These are phyloP conservation scores for Vidua macroura DNA, from an alignment of 2,113 vertebrate species.

Conservation along the genomic window DNA sequence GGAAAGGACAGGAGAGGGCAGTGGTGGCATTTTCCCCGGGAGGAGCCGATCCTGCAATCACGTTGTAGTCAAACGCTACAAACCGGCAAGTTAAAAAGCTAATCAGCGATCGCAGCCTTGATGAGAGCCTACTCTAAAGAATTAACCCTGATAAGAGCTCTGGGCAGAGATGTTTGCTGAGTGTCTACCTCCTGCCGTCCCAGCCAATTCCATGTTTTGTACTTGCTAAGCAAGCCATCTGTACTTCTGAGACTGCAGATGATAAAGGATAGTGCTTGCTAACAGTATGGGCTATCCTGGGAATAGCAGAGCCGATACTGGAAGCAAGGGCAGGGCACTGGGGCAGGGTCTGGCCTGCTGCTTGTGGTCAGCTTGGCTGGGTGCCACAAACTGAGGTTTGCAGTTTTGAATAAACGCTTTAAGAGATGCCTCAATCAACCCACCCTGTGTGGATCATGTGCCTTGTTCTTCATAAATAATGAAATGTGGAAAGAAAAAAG, in stretches of 20 bases:
- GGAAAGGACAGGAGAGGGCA: slow-evolving; percentile 63
- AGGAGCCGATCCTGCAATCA: neutral
- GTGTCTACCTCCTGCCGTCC: neutral
- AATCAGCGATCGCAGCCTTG: neutral
- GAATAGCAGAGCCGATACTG: neutral
- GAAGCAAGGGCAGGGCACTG: neutral
- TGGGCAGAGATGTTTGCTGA: neutral
- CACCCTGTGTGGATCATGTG: neutral
- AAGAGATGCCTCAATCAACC: neutral
- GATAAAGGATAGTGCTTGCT: neutral
- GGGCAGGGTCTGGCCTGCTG: neutral
- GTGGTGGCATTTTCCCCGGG: slow-evolving; percentile 51
- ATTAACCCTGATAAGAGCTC: neutral
- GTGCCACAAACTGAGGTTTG: neutral
- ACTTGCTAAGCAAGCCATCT: neutral
- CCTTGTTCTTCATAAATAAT: neutral
- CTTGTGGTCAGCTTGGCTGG: neutral
- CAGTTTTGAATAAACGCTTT: neutral
- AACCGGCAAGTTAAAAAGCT: neutral
- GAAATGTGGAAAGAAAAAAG: neutral
- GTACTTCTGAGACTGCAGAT: neutral
- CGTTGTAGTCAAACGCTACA: neutral
- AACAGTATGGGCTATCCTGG: neutral
- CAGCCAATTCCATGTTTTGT: neutral
- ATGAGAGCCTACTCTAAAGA: neutral